These are phyloP conservation scores for Myotis findleyi DNA, from an alignment of 2,797 vertebrate genomes.

Conservation along the genomic window DNA sequence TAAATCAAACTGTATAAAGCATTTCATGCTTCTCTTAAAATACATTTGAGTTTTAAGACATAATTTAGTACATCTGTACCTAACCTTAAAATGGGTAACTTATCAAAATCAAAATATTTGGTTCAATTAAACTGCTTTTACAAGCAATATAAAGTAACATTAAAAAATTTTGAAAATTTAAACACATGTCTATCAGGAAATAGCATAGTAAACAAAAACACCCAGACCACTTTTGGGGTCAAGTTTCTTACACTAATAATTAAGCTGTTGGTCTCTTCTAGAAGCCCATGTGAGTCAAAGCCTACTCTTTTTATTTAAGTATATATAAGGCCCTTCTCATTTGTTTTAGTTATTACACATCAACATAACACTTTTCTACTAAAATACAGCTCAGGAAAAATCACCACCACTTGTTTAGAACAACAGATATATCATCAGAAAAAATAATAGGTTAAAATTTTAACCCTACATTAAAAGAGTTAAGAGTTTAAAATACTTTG, in stretches of 20 bases:
- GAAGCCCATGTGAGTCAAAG: background rate
- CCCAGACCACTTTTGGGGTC: background rate
- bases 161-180: background rate
- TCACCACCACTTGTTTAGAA: background rate
- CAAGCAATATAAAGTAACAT: background rate
- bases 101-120: constrained; percentile 20
- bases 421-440: background rate
- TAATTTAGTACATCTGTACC: background rate
- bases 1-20: background rate
- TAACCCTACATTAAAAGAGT: background rate
- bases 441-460: background rate
- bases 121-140: constrained; percentile 1
- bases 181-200: background rate
- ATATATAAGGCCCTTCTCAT: background rate
- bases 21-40: constrained; percentile 43
- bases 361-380: background rate
- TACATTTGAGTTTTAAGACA: background rate
- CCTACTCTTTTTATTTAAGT: background rate
- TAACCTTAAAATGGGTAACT: background rate
- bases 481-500: constrained; percentile 74
- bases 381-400: background rate
- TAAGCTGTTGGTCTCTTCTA: background rate
- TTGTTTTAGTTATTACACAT: background rate
- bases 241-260: background rate
- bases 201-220: background rate